Evolutionary conservation across 1,140 invertebrate species (phyloP), one percentile per base, ranked within the genome.

Genomic region (Cyclina sinensis): DNA sequence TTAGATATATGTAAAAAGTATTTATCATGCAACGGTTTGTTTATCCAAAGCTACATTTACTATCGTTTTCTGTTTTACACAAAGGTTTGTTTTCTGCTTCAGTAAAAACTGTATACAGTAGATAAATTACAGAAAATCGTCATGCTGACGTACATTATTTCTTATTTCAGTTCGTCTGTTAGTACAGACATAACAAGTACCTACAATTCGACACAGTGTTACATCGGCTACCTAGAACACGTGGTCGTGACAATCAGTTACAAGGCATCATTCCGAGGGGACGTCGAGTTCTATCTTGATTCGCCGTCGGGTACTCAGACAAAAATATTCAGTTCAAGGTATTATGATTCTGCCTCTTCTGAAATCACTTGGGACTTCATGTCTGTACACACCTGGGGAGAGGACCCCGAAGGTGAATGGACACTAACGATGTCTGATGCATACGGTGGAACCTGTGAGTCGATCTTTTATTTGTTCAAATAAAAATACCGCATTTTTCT

Each of bases 341-440:
- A 57, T 7, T 32, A 37, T 57, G 54, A 57, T 57, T 57, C n/a
- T 18, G 32, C 24, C 4, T 30, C 32, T 0, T n/a, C n/a, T n/a
- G n/a, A n/a, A n/a, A n/a, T n/a, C n/a, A 32, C 76, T 0, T 79
- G 76, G 76, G n/a, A n/a, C 14, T 79, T 54, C n/a, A 79, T 79
- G 76, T 57, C 76, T 3, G 46, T 51, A n/a, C 43, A 79, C 27
- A 46, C 24, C 11, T 79, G 76, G 76, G 46, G 76, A 14, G 76
- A 79, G 43, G 43, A 59, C 48, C 48, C 76, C 1, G 76, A n/a
- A 27, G 76, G 76, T 5, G 32, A 51, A 12, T 79, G 76, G 76
- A 79, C 48, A 54, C 32, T 79, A 27, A 51, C 7, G 1, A 35
- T 79, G 48, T 37, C 43, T 27, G 76, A 79, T 79, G 48, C 30